Percentiles rank a stretch among this genome's conserved stretches.
Conservation (phyloP, 2,888 invertebrate genomes). For the Anthophora plumipes region DNA sequence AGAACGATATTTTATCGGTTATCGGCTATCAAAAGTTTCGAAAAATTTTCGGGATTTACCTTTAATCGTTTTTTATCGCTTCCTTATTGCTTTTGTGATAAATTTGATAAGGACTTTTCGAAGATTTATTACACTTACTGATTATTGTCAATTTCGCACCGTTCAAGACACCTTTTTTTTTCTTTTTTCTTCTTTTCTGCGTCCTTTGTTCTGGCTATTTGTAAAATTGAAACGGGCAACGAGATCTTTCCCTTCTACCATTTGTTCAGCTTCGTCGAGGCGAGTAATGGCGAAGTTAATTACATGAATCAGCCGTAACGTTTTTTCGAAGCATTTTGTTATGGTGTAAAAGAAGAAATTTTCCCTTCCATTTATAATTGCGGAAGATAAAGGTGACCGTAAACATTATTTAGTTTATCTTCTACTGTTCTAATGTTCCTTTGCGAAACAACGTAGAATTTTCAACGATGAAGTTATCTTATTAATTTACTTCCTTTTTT, state of each 20-base stretch:
- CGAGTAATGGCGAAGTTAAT: constrained; percentile 43
- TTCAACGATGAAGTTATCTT: background rate
- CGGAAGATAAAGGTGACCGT: background rate
- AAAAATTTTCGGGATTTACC: background rate
- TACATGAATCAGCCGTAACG: constrained; percentile 47
- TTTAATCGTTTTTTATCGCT: background rate
- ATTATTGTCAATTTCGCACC: background rate
- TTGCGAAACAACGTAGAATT: background rate
- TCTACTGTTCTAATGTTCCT: background rate
- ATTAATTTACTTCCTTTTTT: background rate
- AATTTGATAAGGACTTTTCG: background rate
- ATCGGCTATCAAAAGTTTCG: background rate
- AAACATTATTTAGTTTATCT: background rate
- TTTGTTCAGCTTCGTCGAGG: constrained; percentile 53
- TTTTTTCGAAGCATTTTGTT: constrained; percentile 36
- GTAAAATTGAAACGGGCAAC: constrained; percentile 36
- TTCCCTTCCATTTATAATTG: constrained; percentile 20
- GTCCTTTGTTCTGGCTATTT: background rate
- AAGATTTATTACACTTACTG: background rate
- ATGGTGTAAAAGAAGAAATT: constrained; percentile 33
- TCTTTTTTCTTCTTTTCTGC: too few relatives aligned
- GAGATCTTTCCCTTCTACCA: constrained; percentile 10
- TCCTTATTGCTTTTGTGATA: background rate
- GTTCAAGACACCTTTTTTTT: background rate
- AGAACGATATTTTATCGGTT: background rate